Evolutionary conservation across 2,888 invertebrate species (phyloP), one percentile per base, ranked within the genome.

Genomic region (Hypercompe scribonia): DNA sequence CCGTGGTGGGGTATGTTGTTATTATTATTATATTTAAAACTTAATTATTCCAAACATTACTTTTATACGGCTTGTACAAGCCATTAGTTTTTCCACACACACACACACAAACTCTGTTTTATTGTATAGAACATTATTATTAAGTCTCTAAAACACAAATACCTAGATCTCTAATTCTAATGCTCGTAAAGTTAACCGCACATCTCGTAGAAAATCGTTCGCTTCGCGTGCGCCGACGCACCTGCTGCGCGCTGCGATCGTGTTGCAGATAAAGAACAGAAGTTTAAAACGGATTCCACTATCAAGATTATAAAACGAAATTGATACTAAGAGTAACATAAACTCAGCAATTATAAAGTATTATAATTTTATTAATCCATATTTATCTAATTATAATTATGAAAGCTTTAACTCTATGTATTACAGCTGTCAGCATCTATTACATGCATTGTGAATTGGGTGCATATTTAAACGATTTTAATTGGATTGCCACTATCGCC

Each of bases 251-350:
- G 72, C 72, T 65, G 61, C 18, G 31, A 70, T 11, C 61, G 24
- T 61, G 61, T 61, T n/a, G 28, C 74, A 82, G 75, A 42, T 46
- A 68, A 73, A 28, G n/a, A 0, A 24, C 75, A 83, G 81, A 77
- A 82, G 81, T 75, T 11, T 68, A 33, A 82, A 69, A 68, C 39
- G 24, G 15, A 65, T 65, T 31, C 31, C 61, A 54, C 61, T 18
- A 70, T 63, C 36, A 64, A 65, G 58, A 69, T 65, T 58, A 11
- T 65, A 54, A 21, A 54, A 46, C 21, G 33, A 46, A 65, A 50
- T 67, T 36, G 46, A 8, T 31, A 46, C 11, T 28, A 46, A 66
- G 31, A 31, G 21, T 31, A 39, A 66, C 31, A 46, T 66, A 66
- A 65, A 42, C 42, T 31, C 42, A 28, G 39, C 42, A 34, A 39